Base-by-base conservation (phyloP, 1,140 invertebrate genomes). In the Cherax quadricarinatus region DNA sequence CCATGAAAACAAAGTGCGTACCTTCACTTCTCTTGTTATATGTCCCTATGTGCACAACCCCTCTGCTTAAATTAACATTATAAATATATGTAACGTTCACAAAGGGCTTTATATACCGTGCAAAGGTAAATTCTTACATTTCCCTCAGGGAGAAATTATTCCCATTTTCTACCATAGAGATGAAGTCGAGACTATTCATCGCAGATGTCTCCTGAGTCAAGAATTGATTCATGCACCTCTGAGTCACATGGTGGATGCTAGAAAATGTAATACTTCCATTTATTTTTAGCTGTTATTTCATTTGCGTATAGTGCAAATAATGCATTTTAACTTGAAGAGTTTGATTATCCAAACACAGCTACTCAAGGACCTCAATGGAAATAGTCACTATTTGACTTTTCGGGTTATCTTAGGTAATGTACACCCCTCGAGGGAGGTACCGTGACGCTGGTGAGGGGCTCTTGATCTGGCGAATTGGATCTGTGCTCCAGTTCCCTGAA, bases 1-100 rank as follows among this genome's bases (percentile, higher is more conserved):
- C 51, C 51, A 83, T 83, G 81, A 83, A 83, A 83, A 83, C 81
- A 83, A 83, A 83, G 21, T 60, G 51, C 49, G n/a, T 82, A 24
- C 51, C 5, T 24, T n/a, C 24, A 83, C 6, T 24, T 57, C 7
- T 21, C 14, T 57, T 2, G 12, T n/a, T 51, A 81, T 21, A 49
- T 80, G 4, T 21, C 48, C 41, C 2, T 0, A 18, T 66, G 12
- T 66, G 14, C 21, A 6, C 5, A 66, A 1, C 21, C 18, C 18
- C 5, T 18, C 5, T 66, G 18, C 21, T 66, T 21, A 5, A 66
- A 18, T 66, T 66, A 18, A 66, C 21, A 18, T 66, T 66, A 21
- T 66, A 21, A 66, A 16, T 66, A 66, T 18, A 66, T 66, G 1
- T 7, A 21, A 66, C 5, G 16, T 66, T 66, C 18, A 18, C 18